A percentile compares a stretch with the other conserved stretches of the same genome.
Conservation (phyloP, 2,888 invertebrate genomes). For the Acronicta alni region DNA sequence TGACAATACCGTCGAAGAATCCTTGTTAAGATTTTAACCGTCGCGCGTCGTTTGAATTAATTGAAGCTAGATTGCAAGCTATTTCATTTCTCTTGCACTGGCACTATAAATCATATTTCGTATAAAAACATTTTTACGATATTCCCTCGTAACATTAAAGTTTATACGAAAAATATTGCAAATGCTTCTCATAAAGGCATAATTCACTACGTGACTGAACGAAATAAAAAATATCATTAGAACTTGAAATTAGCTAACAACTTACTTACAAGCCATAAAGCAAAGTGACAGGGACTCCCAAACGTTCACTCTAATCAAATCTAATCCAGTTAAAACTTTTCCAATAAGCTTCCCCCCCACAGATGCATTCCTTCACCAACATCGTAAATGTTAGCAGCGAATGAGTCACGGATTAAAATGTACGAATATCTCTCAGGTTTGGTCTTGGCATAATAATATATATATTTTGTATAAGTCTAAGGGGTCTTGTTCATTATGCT, state of each 20-base stretch:
- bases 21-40: conserved; percentile 34
- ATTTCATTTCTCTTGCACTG: conserved; percentile 21
- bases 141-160: conserved; percentile 14
- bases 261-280: conserved; percentile 75
- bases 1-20: conserved; percentile 13
- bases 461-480: conserved; percentile 26
- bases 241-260: conserved; percentile 70
- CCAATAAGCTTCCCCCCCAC: conserved; percentile 83
- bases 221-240: conserved; percentile 61
- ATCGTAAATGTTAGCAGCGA: conserved; percentile 53
- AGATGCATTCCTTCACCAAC: conserved; percentile 68
- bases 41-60: conserved; percentile 36
- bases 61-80: conserved; percentile 30
- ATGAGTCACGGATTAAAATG: conserved; percentile 54
- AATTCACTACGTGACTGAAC: conserved; percentile 47
- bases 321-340: conserved; percentile 88
- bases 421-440: conserved; percentile 18
- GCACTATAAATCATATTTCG: conserved; percentile 16
- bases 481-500: conserved; percentile 30
- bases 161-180: conserved; percentile 15
- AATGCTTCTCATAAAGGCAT: conserved; percentile 39
- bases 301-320: conserved; percentile 77
- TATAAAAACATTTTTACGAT: conserved; percentile 6
- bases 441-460: conserved; percentile 6
- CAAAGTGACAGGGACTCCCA: conserved; percentile 55